Percentiles rank a stretch among this genome's conserved stretches.
Conservation (phyloP, 2,888 invertebrate genomes). For the Spatulosminthurus flaviceps region DNA sequence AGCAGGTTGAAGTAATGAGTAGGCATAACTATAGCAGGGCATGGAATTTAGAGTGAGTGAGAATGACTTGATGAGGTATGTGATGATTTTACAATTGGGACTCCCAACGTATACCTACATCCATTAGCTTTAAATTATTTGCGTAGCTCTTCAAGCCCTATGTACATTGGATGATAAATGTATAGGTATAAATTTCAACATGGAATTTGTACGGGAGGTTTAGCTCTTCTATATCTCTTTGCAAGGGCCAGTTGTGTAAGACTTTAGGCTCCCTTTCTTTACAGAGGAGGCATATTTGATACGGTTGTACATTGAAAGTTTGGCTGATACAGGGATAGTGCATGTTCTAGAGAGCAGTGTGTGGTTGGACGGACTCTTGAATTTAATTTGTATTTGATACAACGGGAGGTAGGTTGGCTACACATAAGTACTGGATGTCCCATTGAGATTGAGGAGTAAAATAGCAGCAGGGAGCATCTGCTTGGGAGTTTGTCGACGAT, state of each 20-base stretch:
- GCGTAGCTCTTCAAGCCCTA: neutral
- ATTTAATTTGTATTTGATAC: conserved; percentile 48
- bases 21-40: neutral
- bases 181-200: neutral
- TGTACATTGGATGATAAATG: neutral
- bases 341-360: neutral
- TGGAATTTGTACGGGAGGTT: neutral
- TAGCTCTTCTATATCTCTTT: too few species aligned
- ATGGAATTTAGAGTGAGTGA: conserved; percentile 28
- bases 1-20: too few species aligned
- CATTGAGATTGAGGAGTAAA: conserved; percentile 57
- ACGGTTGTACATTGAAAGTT: too few species aligned
- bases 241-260: too few species aligned
- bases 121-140: neutral
- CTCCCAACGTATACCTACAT: neutral
- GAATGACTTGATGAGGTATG: conserved; percentile 45
- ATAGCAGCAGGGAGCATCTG: conserved; percentile 63
- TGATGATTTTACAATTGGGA: conserved; percentile 43
- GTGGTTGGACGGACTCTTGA: conserved; percentile 40
- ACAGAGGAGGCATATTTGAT: too few species aligned
- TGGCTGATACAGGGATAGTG: neutral
- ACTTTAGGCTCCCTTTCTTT: too few species aligned
- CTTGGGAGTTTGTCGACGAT: conserved; percentile 41
- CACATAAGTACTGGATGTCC: conserved; percentile 50
- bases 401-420: conserved; percentile 43